Base-by-base conservation (phyloP, 2,113 vertebrate genomes). In the Riparia riparia region DNA sequence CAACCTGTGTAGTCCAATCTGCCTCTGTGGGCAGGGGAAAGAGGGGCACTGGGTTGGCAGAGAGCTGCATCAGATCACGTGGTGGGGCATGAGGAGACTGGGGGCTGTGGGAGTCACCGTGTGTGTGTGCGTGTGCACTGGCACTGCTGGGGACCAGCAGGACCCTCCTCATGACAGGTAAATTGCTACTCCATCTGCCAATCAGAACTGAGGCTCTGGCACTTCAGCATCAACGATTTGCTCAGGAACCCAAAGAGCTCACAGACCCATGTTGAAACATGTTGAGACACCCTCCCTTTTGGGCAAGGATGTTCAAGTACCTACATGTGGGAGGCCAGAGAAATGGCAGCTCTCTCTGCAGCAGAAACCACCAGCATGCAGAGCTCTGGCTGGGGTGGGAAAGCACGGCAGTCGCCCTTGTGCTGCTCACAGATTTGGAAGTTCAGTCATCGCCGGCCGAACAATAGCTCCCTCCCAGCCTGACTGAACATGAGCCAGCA, bases 281-380 rank as follows among this genome's bases (percentile, higher is more conserved):
- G 6, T 51, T 65, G 41, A 94, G 66, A 49, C 64, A 24, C 10
- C 31, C 17, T 82, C 17, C 15, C 18, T 56, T 86, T 84, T 9
- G 31, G 54, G 54, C 37, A 25, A 25, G 51, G n/a, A 22, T 7
- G 0, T 24, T n/a, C 54, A 64, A 14, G 22, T 9, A 37, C 15
- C 22, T 19, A 13, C 24, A 5, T 1, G 1, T 45, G 34, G 25
- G 53, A 76, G 12, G 31, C 37, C 37, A 60, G 16, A 29, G 45
- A 65, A 71, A 37, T 0, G 1, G 15, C 28, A 49, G 16, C 18
- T 15, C 22, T 6, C 34, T n/a, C 29, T 89, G 32, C 0, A 0
- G 14, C 7, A 45, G 58, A 70, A 79, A 50, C 16, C 32, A 44
- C 34, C 45, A 34, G 12, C 0, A 0, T n/a, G 26, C 45, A 49